A percentile compares a stretch with the other conserved stretches of the same genome.
phyloP scores from a whole-genome alignment of 2,113 vertebrate genomes.

The Ochotona curzoniae region DNA sequence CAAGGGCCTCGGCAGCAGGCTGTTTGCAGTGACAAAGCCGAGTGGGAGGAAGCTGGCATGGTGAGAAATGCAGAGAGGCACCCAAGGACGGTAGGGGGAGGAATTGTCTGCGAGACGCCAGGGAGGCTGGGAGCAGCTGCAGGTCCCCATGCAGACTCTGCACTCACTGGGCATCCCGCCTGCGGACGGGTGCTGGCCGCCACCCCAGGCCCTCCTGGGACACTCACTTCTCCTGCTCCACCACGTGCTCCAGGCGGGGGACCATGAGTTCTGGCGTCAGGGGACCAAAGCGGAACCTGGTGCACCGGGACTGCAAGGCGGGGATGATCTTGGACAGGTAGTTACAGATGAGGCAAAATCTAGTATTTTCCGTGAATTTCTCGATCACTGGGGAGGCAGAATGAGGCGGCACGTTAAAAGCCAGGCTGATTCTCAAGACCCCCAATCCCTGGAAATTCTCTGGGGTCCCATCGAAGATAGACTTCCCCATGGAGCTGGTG shows the following conservation, averaged over 20 bases:
- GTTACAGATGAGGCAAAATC: constrained; percentile 98
- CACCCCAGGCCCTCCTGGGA: fast-evolving
- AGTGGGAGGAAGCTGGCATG: constrained; percentile 5
- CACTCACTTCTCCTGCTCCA: constrained; percentile 92
- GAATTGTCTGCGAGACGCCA: not conserved
- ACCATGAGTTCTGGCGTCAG: constrained; percentile 95
- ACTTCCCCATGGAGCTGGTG: not conserved
- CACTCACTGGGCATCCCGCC: not conserved
- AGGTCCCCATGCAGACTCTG: not conserved
- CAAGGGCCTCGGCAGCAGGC: not conserved
- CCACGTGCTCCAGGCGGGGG: constrained; percentile 92
- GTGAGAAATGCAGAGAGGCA: not conserved
- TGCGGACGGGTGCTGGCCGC: not conserved
- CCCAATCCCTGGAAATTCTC: not conserved
- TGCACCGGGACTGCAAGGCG: constrained; percentile 97
- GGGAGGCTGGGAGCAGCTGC: not conserved
- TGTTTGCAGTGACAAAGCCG: constrained; percentile 35
- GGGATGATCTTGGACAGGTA: constrained; percentile 99
- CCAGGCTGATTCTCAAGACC: not conserved
- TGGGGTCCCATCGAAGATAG: not conserved
- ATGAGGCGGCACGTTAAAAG: not conserved
- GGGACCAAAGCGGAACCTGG: constrained; percentile 96
- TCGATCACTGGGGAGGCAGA: constrained; percentile 92
- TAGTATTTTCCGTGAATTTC: constrained; percentile 98
- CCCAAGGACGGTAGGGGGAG: not conserved